Percentiles rank a stretch among this genome's conserved stretches.
Conservation (phyloP, 2,797 vertebrate species). For the Sciaenops ocellatus region DNA sequence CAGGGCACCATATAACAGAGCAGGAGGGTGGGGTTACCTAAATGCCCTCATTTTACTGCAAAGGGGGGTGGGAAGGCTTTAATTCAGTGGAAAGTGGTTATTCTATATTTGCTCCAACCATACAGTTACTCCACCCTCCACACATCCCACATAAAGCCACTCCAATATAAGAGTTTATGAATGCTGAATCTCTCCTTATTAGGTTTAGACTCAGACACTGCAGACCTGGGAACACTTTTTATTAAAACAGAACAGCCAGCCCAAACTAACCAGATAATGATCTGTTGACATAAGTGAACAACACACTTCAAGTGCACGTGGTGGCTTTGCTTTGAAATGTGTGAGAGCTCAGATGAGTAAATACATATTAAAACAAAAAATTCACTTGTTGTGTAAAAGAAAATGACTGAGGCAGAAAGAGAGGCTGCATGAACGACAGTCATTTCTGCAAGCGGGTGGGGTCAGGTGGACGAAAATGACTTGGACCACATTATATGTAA, state of each 20-base stretch:
- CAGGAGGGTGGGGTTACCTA: conserved; percentile 77
- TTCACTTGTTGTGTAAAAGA: conserved; percentile 14
- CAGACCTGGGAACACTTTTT: conserved; percentile 44
- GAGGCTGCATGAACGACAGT: conserved; percentile 29
- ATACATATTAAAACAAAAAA: conserved; percentile 9
- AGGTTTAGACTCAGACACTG: conserved; percentile 42
- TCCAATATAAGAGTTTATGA: conserved; percentile 72
- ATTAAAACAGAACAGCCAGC: conserved; percentile 47
- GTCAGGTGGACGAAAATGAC: conserved; percentile 80
- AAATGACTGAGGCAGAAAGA: conserved; percentile 16
- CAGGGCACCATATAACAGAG: conserved; percentile 66
- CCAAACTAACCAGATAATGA: conserved; percentile 53
- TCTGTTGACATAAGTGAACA: conserved; percentile 44
- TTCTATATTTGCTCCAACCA: conserved; percentile 83
- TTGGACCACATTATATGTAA: conserved; percentile 82
- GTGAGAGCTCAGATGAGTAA: conserved; percentile 9
- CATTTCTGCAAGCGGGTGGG: conserved; percentile 73
- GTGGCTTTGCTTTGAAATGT: conserved; percentile 5
- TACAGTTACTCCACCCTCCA: conserved; percentile 83
- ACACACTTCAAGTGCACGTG: conserved; percentile 7
- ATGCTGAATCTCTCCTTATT: conserved; percentile 62
- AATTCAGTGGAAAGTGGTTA: conserved; percentile 84
- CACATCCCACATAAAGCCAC: conserved; percentile 77
- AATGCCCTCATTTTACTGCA: conserved; percentile 75
- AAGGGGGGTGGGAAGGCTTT: conserved; percentile 68